These are phyloP conservation scores for Saguinus midas DNA, from an alignment of 2,113 vertebrate genomes.

Conservation along the genomic window DNA sequence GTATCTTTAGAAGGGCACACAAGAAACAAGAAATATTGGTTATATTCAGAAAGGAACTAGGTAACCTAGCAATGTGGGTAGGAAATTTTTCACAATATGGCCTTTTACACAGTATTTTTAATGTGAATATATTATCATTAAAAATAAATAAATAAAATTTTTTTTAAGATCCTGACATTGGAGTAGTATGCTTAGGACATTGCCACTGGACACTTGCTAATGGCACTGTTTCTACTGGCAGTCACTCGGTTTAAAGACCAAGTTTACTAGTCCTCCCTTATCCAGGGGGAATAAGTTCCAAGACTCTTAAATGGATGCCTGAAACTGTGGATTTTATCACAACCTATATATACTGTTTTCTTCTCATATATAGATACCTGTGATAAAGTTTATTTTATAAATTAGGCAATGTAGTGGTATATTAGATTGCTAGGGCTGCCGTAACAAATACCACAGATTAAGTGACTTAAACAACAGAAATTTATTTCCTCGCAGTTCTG, in stretches of 20 bases:
- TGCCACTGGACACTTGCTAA: neutral
- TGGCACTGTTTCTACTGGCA: neutral
- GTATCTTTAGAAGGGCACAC: neutral
- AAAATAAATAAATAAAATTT: conserved; percentile 19
- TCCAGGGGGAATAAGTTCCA: too few species aligned
- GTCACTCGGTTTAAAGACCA: neutral
- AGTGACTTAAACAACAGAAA: neutral
- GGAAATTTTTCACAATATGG: neutral
- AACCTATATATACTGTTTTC: too few species aligned
- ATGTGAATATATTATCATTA: conserved; percentile 35
- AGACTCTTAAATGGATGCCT: too few species aligned
- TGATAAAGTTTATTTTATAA: too few species aligned
- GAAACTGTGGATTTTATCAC: too few species aligned
- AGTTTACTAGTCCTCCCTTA: too few species aligned
- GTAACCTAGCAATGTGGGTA: neutral
- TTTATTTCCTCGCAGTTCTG: conserved; percentile 6
- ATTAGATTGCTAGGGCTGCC: neutral
- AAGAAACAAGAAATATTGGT: neutral
- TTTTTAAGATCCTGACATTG: neutral
- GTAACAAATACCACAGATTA: neutral
- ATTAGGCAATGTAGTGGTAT: neutral
- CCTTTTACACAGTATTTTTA: conserved; percentile 35
- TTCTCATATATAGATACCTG: too few species aligned
- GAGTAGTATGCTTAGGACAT: neutral
- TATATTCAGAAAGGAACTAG: neutral